phyloP scores from a whole-genome alignment of 2,888 invertebrate genomes.

The Eristalinus aeneus region DNA sequence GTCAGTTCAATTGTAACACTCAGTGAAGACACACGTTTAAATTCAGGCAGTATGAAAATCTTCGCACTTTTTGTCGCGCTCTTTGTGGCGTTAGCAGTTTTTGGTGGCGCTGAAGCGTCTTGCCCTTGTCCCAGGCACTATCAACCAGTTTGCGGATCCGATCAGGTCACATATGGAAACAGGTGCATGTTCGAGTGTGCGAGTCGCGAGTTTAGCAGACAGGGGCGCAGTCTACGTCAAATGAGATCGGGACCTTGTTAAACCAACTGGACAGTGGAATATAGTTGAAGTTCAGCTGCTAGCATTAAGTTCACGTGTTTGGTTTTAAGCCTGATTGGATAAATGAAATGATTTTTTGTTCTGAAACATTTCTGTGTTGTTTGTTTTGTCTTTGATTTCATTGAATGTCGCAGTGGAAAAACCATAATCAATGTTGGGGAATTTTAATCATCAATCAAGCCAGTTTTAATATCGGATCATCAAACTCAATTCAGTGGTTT shows the following conservation, averaged over 20 bases:
- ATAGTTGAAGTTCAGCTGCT: neutral
- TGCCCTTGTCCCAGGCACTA: constrained; percentile 77
- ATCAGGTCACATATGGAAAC: constrained; percentile 75
- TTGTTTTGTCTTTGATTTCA: neutral
- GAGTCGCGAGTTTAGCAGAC: constrained; percentile 69
- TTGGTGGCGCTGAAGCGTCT: constrained; percentile 39
- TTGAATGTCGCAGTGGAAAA: too few species aligned
- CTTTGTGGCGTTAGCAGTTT: constrained; percentile 69
- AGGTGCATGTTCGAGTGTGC: constrained; percentile 75
- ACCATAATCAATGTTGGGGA: neutral
- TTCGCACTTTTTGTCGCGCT: constrained; percentile 60
- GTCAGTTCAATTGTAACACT: neutral
- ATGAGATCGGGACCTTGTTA: constrained; percentile 75
- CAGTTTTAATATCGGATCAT: neutral
- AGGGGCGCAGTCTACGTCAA: constrained; percentile 74
- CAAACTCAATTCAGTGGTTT: neutral
- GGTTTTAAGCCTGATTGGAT: neutral
- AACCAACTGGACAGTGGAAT: neutral
- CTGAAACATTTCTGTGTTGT: neutral
- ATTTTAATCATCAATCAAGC: neutral
- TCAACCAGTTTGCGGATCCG: constrained; percentile 76
- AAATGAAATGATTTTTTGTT: neutral
- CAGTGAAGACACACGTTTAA: neutral
- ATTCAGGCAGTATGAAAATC: constrained; percentile 50
- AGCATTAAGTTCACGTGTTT: neutral